Evolutionary conservation across 2,113 vertebrate species (phyloP).

Genomic region (Hemichromis elongatus): DNA sequence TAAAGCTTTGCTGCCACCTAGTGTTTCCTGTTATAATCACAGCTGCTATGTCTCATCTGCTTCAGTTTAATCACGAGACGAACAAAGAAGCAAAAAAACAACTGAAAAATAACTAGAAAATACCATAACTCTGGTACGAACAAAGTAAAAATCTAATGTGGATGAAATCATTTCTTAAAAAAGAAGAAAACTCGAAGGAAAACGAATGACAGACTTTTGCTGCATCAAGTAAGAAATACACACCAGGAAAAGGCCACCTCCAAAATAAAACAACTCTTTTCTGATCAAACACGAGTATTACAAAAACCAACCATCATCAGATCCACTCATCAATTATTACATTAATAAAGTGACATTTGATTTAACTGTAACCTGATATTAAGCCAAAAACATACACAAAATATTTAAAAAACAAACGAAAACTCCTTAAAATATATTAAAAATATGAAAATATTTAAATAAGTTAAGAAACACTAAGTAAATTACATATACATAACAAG

Average conservation of each 20-base stretch:
- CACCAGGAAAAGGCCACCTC: neutral
- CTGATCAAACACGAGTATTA: neutral
- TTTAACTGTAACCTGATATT: neutral
- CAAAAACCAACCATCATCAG: neutral
- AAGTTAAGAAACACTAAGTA: neutral
- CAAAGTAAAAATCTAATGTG: neutral
- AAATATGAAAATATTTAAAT: neutral
- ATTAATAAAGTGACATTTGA: neutral
- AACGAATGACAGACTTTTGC: neutral
- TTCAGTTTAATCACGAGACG: neutral
- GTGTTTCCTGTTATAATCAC: neutral
- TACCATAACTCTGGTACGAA: rapidly evolving
- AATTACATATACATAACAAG: neutral
- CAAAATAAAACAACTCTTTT: neutral
- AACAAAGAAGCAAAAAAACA: neutral
- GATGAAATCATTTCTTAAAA: neutral
- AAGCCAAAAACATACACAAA: neutral
- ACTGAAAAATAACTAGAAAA: neutral
- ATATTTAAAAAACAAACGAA: neutral
- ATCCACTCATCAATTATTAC: neutral
- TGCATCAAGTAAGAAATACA: neutral
- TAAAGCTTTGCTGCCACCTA: constrained; percentile 3
- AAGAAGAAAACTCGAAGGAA: neutral
- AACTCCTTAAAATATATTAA: neutral
- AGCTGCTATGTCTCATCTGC: neutral